Conservation (phyloP, 2,113 vertebrate genomes). For the Python bivittatus region DNA sequence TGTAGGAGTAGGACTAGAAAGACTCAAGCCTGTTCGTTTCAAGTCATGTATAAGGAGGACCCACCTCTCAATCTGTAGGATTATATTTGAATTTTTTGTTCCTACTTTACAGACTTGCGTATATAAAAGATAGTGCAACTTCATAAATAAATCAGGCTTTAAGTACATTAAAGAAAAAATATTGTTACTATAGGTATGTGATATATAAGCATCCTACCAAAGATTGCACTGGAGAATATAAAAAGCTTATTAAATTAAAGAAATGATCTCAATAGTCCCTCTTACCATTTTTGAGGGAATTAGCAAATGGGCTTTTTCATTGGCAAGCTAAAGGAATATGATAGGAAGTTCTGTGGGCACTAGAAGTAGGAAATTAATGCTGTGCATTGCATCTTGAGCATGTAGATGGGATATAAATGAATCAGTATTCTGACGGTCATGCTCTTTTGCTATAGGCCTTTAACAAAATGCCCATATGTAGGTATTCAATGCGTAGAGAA, state of each 20-base stretch:
- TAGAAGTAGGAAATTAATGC: not conserved
- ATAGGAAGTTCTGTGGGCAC: not conserved
- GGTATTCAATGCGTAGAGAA: not conserved
- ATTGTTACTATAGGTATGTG: not conserved
- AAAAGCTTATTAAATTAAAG: not conserved
- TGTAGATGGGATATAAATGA: not conserved
- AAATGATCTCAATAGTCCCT: not conserved
- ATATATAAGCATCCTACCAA: not conserved
- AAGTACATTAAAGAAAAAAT: not conserved
- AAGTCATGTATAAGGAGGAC: not conserved
- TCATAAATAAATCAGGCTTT: not conserved
- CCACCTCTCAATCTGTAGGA: not conserved
- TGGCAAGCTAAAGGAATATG: not conserved
- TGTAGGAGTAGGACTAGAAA: not conserved
- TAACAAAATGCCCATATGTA: not conserved
- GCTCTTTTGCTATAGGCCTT: not conserved
- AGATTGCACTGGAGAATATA: not conserved
- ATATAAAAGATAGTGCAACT: not conserved
- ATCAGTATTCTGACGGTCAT: not conserved
- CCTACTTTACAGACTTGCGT: not conserved
- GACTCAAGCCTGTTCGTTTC: not conserved
- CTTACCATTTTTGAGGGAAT: not conserved
- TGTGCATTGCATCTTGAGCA: not conserved
- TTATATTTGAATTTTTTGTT: not conserved
- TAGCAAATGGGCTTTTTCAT: not conserved